A percentile compares a stretch with the other conserved stretches of the same genome.
phyloP scores from a whole-genome alignment of 2,888 invertebrate genomes.

The Rhagonycha fulva region DNA sequence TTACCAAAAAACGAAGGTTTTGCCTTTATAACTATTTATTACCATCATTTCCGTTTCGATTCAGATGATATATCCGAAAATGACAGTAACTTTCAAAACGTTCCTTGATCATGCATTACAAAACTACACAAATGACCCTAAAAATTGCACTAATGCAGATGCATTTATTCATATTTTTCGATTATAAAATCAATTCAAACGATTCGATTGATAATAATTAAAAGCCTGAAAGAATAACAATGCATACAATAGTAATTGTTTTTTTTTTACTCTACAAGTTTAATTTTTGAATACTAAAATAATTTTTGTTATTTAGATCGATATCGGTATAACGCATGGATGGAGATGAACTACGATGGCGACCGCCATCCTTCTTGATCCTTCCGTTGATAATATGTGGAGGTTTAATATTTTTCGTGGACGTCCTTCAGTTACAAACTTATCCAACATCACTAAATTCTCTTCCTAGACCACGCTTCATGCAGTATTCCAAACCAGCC shows the following conservation, averaged over 20 bases:
- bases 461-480: background rate
- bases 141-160: background rate
- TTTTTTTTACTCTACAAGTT: background rate
- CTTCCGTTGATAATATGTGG: slow-evolving; percentile 40
- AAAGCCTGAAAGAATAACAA: background rate
- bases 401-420: slow-evolving; percentile 42
- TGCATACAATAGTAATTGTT: background rate
- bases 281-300: background rate
- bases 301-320: slow-evolving; percentile 17
- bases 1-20: too few species aligned
- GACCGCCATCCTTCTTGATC: slow-evolving; percentile 42
- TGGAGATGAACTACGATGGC: slow-evolving; percentile 34
- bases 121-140: background rate
- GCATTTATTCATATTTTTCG: background rate
- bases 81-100: too few species aligned
- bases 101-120: too few species aligned
- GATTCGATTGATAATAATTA: too few species aligned
- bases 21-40: too few species aligned
- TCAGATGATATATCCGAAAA: too few species aligned
- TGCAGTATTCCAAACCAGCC: slow-evolving; percentile 1
- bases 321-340: slow-evolving; percentile 24
- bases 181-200: background rate
- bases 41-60: too few species aligned
- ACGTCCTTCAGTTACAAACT: slow-evolving; percentile 43
- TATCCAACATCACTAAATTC: slow-evolving; percentile 16